phyloP scores from a whole-genome alignment of 1,140 invertebrate genomes.

The Brachystomella parvula region DNA sequence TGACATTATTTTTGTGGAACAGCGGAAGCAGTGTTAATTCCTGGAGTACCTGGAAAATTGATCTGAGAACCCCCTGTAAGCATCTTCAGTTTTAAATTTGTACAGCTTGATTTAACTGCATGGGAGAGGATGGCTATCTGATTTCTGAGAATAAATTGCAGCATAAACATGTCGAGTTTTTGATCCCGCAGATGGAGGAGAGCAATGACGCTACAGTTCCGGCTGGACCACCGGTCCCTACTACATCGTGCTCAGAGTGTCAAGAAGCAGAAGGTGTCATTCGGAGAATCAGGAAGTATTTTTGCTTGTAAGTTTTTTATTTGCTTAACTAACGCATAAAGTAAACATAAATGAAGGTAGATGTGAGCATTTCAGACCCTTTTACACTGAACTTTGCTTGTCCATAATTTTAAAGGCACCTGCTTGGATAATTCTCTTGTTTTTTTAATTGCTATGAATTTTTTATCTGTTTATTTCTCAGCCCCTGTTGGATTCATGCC shows the following conservation, averaged over 20 bases:
- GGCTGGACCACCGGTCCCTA: no score
- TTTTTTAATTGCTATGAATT: constrained; percentile 5
- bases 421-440: neutral
- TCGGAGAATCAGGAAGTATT: neutral
- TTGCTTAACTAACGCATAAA: neutral
- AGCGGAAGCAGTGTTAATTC: no score
- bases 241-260: constrained; percentile 7
- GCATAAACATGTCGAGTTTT: no score
- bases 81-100: no score
- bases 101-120: no score
- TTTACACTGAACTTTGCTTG: neutral
- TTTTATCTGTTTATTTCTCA: constrained; percentile 3
- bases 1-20: no score
- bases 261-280: neutral
- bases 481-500: constrained; percentile 30
- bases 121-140: no score
- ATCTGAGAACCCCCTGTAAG: no score
- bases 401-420: neutral
- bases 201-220: no score
- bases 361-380: neutral
- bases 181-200: no score
- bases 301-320: constrained; percentile 4
- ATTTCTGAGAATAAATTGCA: no score
- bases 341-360: neutral
- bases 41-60: no score